phyloP scores from a whole-genome alignment of 1,140 invertebrate species.

The Megalonaias nervosa region DNA sequence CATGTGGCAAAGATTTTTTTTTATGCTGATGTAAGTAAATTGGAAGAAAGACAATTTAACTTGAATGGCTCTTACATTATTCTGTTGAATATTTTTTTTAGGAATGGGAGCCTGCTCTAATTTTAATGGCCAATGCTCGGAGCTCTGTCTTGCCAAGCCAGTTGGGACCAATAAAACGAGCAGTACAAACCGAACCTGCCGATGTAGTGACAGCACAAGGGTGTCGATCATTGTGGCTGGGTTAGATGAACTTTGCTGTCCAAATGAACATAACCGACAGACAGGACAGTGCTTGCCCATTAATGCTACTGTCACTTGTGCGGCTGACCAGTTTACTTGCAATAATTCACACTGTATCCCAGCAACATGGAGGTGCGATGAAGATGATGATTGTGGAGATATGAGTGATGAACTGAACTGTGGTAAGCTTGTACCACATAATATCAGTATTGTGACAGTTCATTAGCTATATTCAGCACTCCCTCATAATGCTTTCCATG shows the following conservation, averaged over 20 bases:
- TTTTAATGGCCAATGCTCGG: conserved; percentile 37
- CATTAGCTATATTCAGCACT: too few species aligned
- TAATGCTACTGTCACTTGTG: conserved; percentile 14
- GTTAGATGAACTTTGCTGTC: conserved; percentile 18
- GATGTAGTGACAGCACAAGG: conserved; percentile 39
- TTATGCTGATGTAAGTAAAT: too few species aligned
- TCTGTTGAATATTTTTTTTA: too few species aligned
- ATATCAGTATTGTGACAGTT: too few species aligned
- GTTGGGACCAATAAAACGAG: not conserved
- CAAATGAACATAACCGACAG: not conserved
- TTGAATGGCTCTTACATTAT: too few species aligned
- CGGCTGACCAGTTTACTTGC: conserved; percentile 90
- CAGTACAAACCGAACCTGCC: conserved; percentile 44
- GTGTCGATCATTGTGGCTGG: not conserved
- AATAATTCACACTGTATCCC: conserved; percentile 75
- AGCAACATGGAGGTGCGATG: conserved; percentile 49
- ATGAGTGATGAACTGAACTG: conserved; percentile 71
- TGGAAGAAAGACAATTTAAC: too few species aligned
- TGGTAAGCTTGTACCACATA: conserved; percentile 30
- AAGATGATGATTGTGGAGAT: conserved; percentile 58
- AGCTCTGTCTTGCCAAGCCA: conserved; percentile 48
- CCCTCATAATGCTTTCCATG: too few species aligned
- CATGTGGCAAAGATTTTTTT: too few species aligned
- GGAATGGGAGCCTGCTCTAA: conserved; percentile 18
- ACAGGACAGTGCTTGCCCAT: conserved; percentile 3